Evolutionary conservation across 2,797 vertebrate genomes (phyloP).

Genomic region (Sphaeramia orbicularis): DNA sequence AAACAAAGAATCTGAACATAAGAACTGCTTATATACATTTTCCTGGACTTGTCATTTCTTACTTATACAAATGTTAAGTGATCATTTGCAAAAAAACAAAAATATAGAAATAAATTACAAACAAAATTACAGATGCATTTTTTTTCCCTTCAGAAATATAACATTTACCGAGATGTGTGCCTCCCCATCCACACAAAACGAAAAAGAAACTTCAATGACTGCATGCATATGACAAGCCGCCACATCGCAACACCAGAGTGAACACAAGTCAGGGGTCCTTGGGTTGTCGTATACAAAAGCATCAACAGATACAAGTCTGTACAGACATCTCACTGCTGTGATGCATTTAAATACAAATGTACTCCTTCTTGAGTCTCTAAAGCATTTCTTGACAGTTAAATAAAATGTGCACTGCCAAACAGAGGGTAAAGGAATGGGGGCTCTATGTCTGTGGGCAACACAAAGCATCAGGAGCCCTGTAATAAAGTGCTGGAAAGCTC

Average conservation of each 20-base stretch:
- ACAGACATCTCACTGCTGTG: constrained; percentile 26
- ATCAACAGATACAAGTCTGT: constrained; percentile 40
- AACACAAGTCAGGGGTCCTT: constrained; percentile 63
- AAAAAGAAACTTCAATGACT: constrained; percentile 47
- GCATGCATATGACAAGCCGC: constrained; percentile 64
- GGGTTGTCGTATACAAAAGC: constrained; percentile 54
- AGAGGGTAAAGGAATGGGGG: constrained; percentile 39
- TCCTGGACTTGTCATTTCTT: constrained; percentile 91
- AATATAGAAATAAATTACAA: constrained; percentile 81
- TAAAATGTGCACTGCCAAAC: constrained; percentile 56
- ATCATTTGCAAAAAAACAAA: constrained; percentile 83
- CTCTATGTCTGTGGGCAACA: constrained; percentile 34
- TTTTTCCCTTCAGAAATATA: constrained; percentile 57
- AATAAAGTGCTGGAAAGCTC: constrained; percentile 79
- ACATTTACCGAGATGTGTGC: constrained; percentile 54
- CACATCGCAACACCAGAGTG: constrained; percentile 59
- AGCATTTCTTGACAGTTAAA: constrained; percentile 53
- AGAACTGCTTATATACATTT: constrained; percentile 83
- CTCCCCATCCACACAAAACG: constrained; percentile 27
- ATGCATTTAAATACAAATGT: constrained; percentile 45
- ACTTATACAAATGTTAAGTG: constrained; percentile 94
- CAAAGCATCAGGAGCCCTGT: constrained; percentile 47
- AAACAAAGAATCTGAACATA: constrained; percentile 92
- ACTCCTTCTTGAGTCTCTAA: constrained; percentile 56
- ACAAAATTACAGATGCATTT: constrained; percentile 75